Conservation (phyloP, 2,113 vertebrate species). For the Oncorhynchus mykiss region DNA sequence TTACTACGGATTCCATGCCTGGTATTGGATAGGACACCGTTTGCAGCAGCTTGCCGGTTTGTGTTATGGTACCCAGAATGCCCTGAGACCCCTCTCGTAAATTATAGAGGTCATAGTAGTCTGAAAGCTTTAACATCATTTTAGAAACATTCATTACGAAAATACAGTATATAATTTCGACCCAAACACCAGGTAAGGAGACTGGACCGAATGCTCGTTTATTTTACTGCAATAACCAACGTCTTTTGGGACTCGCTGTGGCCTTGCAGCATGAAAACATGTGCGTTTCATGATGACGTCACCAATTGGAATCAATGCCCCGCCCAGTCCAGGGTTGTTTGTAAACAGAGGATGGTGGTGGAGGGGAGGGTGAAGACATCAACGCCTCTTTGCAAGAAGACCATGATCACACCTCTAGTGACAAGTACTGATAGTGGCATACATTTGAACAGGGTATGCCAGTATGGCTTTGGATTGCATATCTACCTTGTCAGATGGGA, state of each 20-base stretch:
- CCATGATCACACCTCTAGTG: no score
- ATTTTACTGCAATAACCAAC: background rate
- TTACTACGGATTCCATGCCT: slow-evolving; percentile 56
- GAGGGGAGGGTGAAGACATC: background rate
- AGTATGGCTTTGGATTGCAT: no score
- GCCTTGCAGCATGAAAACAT: slow-evolving; percentile 35
- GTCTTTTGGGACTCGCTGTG: background rate
- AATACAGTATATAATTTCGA: background rate
- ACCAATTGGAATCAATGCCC: slow-evolving; percentile 20
- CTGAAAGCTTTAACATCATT: background rate
- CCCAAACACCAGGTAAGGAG: background rate
- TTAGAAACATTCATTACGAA: background rate
- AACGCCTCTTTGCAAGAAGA: no score
- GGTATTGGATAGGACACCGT: slow-evolving; percentile 41
- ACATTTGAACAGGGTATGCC: no score
- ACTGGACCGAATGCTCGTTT: background rate
- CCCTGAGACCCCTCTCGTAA: background rate
- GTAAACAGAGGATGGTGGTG: slow-evolving; percentile 64
- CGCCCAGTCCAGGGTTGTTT: slow-evolving; percentile 62
- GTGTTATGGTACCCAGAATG: no score
- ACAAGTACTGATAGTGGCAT: no score
- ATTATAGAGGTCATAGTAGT: slow-evolving; percentile 33
- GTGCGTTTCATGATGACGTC: slow-evolving; percentile 57
- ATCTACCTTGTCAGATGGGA: no score
- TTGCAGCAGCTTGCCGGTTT: slow-evolving; percentile 52